phyloP scores from a whole-genome alignment of 53 echinoderm and acorn worm species.

The Mesocentrotus franciscanus region DNA sequence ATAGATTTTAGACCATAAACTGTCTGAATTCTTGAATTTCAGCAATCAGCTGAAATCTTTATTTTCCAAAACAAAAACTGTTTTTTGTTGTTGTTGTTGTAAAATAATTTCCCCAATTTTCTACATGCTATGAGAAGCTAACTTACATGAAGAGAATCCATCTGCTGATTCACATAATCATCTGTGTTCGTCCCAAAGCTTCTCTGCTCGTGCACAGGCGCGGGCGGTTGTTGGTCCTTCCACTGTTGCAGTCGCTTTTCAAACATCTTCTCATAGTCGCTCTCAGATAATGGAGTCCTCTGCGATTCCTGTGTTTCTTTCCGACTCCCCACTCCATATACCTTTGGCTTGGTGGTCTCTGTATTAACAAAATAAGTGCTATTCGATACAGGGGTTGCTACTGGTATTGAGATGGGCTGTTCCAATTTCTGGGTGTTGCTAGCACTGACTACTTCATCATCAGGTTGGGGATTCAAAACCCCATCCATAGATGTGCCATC shows the following conservation, averaged over 20 bases:
- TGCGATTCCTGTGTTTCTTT: neutral
- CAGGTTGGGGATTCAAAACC: neutral
- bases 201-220: slow-evolving; percentile 10
- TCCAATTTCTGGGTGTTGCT: neutral
- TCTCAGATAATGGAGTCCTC: neutral
- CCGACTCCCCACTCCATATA: neutral
- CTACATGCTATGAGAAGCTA: no score
- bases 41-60: no score
- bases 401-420: neutral
- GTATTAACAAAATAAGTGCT: neutral
- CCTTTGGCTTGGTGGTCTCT: neutral
- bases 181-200: slow-evolving; percentile 13
- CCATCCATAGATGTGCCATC: neutral
- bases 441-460: neutral
- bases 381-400: neutral
- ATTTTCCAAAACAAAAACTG: no score
- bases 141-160: neutral
- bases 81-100: no score
- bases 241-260: slow-evolving; percentile 26
- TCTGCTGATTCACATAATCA: neutral
- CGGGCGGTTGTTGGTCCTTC: slow-evolving; percentile 31
- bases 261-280: slow-evolving; percentile 20
- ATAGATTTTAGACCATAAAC: no score
- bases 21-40: no score
- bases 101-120: no score